These are phyloP conservation scores for Eumaeus atala DNA, from an alignment of 1,140 invertebrate genomes.

Conservation along the genomic window DNA sequence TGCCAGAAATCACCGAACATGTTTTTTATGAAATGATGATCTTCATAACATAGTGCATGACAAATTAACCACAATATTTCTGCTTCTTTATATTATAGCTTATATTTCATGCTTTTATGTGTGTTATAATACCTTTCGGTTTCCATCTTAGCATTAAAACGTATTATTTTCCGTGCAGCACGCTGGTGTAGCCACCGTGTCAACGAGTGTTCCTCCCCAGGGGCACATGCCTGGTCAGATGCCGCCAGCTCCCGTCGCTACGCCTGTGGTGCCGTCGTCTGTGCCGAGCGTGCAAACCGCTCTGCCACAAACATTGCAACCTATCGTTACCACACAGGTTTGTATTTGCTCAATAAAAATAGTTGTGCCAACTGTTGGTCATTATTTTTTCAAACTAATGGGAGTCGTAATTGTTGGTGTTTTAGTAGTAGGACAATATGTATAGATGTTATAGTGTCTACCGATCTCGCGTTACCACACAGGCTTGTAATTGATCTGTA, in stretches of 20 bases:
- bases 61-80: neutral
- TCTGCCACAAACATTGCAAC: constrained; percentile 28
- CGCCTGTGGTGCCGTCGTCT: constrained; percentile 36
- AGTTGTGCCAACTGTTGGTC: no score
- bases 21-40: no score
- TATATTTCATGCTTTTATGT: neutral
- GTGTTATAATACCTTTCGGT: neutral
- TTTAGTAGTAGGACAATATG: no score
- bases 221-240: constrained; percentile 41
- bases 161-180: constrained; percentile 34
- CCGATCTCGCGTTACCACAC: no score
- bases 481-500: neutral
- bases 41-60: neutral
- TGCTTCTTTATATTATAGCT: constrained; percentile 2
- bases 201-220: constrained; percentile 46
- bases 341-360: constrained; percentile 1
- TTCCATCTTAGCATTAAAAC: neutral
- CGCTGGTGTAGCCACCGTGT: constrained; percentile 50
- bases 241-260: constrained; percentile 34
- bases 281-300: constrained; percentile 24
- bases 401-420: no score
- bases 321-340: constrained; percentile 48
- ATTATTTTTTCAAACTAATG: no score
- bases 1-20: no score
- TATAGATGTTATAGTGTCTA: no score